A percentile compares a stretch with the other conserved stretches of the same genome.
Evolutionary conservation across 2,113 vertebrate genomes (phyloP).

Genomic region (Galeopterus variegatus): DNA sequence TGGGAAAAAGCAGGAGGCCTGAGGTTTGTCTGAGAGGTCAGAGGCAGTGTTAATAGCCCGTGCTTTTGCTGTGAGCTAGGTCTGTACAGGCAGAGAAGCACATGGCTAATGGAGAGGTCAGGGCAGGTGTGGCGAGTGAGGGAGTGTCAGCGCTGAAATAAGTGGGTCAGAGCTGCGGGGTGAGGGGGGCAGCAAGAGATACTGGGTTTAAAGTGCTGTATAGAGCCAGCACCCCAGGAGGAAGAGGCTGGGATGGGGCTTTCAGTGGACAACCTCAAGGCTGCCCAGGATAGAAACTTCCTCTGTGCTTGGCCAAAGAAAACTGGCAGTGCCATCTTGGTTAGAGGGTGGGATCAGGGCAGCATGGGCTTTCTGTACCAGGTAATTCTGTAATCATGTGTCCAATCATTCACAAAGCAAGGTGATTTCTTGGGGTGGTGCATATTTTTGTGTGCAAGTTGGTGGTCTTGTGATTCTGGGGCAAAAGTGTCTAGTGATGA

Average conservation of each 20-base stretch:
- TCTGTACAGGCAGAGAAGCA: neutral
- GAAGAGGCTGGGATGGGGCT: neutral
- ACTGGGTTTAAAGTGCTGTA: fast-evolving
- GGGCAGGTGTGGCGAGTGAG: neutral
- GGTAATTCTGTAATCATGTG: neutral
- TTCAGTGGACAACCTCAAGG: neutral
- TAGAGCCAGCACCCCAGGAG: neutral
- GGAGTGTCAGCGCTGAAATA: neutral
- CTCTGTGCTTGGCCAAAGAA: neutral
- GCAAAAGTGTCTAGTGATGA: neutral
- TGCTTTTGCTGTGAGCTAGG: neutral
- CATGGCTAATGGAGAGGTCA: neutral
- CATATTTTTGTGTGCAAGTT: neutral
- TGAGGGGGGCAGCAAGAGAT: neutral
- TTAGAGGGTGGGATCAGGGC: neutral
- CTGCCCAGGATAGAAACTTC: neutral
- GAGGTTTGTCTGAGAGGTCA: neutral
- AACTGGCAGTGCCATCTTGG: neutral
- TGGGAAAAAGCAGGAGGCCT: neutral
- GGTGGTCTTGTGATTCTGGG: neutral
- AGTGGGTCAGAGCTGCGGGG: neutral
- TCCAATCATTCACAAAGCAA: neutral
- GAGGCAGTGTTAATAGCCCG: neutral
- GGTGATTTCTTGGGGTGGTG: neutral
- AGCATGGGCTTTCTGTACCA: fast-evolving